Evolutionary conservation across 2,888 invertebrate genomes (phyloP).

Genomic region (Spicauda simplicius): DNA sequence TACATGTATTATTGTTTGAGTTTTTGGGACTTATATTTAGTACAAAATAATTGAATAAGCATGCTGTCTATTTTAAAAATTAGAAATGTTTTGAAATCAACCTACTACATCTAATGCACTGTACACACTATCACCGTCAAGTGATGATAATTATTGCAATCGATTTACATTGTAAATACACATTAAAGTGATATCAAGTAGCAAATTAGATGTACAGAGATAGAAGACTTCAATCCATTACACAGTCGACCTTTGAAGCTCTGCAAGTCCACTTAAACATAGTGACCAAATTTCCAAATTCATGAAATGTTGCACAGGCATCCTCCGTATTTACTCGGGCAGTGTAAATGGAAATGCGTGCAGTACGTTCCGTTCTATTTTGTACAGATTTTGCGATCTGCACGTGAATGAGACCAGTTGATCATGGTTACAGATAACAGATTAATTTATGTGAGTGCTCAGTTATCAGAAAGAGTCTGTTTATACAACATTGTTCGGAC

Average conservation of each 20-base stretch:
- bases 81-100: too few relatives aligned
- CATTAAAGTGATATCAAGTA: too few relatives aligned
- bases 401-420: constrained; percentile 56
- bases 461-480: constrained; percentile 46
- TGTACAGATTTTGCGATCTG: constrained; percentile 55
- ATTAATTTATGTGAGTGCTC: constrained; percentile 66
- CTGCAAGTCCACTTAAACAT: too few relatives aligned
- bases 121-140: too few relatives aligned
- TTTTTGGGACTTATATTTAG: too few relatives aligned
- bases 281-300: constrained; percentile 21
- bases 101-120: too few relatives aligned
- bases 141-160: too few relatives aligned
- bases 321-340: constrained; percentile 30
- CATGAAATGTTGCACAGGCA: constrained; percentile 25
- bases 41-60: too few relatives aligned
- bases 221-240: constrained; percentile 2
- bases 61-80: too few relatives aligned
- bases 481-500: constrained; percentile 41
- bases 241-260: constrained; percentile 3
- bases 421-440: constrained; percentile 56
- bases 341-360: constrained; percentile 61
- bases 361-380: constrained; percentile 28
- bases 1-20: too few relatives aligned
- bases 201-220: too few relatives aligned
- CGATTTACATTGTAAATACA: too few relatives aligned